Conservation (phyloP, 92 coral and sea anemone genomes). For the Palythoa caribaeorum region DNA sequence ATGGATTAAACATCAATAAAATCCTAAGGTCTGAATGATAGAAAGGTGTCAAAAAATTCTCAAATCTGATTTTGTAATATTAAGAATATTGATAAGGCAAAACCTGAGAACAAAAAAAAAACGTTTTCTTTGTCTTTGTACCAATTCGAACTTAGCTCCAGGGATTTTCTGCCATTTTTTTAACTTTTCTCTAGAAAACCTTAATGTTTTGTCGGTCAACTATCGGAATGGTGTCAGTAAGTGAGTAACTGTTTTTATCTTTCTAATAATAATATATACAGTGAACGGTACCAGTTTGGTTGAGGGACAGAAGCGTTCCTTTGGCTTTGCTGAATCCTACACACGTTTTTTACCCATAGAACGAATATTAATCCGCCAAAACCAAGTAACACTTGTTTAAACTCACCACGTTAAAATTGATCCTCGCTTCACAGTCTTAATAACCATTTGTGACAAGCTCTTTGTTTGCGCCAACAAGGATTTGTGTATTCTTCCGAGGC, state of each 20-base stretch:
- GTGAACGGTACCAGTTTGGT: no score
- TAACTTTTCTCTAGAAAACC: neutral
- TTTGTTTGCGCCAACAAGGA: neutral
- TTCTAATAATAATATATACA: no score
- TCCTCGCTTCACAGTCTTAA: conserved; percentile 7
- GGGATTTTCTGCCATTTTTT: neutral
- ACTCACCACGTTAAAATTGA: conserved; percentile 1
- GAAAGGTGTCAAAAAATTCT: no score
- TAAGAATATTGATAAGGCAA: no score
- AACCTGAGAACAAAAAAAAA: neutral
- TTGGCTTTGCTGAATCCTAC: no score
- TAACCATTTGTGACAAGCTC: neutral
- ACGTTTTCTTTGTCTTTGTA: neutral
- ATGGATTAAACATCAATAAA: no score
- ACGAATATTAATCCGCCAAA: neutral
- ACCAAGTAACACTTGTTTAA: neutral
- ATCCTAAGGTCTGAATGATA: no score
- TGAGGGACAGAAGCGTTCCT: no score
- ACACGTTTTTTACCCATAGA: neutral
- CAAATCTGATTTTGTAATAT: no score
- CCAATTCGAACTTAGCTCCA: neutral
- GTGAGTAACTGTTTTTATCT: neutral
- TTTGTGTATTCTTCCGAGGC: neutral
- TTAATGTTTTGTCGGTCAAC: neutral
- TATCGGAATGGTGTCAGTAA: neutral